These are phyloP conservation scores for Drosophila kuntzei DNA, from an alignment of 2,888 invertebrate genomes.

Conservation along the genomic window DNA sequence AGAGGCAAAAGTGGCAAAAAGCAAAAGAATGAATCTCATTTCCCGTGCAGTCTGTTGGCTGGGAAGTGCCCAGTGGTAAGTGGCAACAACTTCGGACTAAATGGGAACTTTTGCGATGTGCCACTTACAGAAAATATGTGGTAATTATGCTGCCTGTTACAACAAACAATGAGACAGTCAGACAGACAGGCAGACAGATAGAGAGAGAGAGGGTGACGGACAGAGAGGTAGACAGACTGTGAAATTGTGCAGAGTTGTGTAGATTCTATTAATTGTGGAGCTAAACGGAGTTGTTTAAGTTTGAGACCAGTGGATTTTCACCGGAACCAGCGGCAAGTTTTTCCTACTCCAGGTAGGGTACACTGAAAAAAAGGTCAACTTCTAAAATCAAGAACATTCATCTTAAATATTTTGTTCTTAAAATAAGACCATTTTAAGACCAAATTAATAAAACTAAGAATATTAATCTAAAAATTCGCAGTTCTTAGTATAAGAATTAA, in stretches of 20 bases:
- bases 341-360: conserved; percentile 24
- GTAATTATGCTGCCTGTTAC: conserved; percentile 78
- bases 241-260: conserved; percentile 55
- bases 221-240: conserved; percentile 42
- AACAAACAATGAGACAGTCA: conserved; percentile 49
- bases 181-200: conserved; percentile 22
- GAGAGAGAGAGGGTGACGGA: conserved; percentile 27
- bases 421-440: too few species aligned
- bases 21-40: conserved; percentile 71
- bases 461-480: too few species aligned
- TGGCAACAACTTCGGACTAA: conserved; percentile 64
- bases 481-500: too few species aligned
- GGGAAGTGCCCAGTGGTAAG: conserved; percentile 38
- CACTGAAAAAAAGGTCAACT: too few species aligned
- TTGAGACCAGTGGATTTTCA: conserved; percentile 66
- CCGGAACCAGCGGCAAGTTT: conserved; percentile 70
- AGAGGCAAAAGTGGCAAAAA: conserved; percentile 43
- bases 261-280: conserved; percentile 74
- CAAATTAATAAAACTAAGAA: too few species aligned
- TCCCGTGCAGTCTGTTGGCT: conserved; percentile 51
- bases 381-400: too few species aligned
- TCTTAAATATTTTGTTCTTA: too few species aligned
- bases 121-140: conserved; percentile 79
- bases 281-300: conserved; percentile 68
- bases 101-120: conserved; percentile 73